A percentile compares a stretch with the other conserved stretches of the same genome.
phyloP scores from a whole-genome alignment of 1,140 invertebrate species.

The Atta colombica region DNA sequence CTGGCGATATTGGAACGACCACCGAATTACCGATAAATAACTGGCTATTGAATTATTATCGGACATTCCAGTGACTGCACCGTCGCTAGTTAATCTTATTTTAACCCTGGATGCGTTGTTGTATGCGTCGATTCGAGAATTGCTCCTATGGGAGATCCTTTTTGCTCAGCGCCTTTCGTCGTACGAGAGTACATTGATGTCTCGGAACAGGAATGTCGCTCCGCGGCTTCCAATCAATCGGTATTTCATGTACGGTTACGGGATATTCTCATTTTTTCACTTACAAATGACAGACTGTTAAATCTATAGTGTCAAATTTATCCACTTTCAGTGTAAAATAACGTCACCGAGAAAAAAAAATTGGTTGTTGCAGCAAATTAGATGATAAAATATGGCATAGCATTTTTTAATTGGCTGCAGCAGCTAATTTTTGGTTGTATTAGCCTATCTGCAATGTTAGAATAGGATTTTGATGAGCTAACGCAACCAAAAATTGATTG shows the following conservation, averaged over 20 bases:
- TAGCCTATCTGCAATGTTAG: too few relatives aligned
- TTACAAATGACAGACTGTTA: background rate
- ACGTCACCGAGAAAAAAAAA: too few relatives aligned
- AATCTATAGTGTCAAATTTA: too few relatives aligned
- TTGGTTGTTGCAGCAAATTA: too few relatives aligned
- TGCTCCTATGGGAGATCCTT: constrained; percentile 16
- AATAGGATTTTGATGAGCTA: too few relatives aligned
- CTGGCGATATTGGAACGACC: constrained; percentile 72
- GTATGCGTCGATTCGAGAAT: constrained; percentile 44
- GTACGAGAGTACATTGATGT: background rate
- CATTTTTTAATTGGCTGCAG: too few relatives aligned
- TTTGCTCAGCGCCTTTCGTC: constrained; percentile 30
- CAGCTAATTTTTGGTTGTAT: too few relatives aligned
- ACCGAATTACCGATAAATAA: constrained; percentile 77
- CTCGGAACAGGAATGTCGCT: constrained; percentile 28
- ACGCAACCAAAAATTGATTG: too few relatives aligned
- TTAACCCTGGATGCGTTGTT: constrained; percentile 14
- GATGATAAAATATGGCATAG: too few relatives aligned
- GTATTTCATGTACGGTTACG: constrained; percentile 32
- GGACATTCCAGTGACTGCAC: constrained; percentile 31
- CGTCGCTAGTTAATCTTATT: constrained; percentile 4
- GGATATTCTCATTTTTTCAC: constrained; percentile 39
- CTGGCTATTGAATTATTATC: constrained; percentile 73
- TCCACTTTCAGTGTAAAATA: too few relatives aligned
- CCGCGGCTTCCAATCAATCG: background rate